Evolutionary conservation across 2,113 vertebrate species (phyloP).

Genomic region (Ondatra zibethicus): DNA sequence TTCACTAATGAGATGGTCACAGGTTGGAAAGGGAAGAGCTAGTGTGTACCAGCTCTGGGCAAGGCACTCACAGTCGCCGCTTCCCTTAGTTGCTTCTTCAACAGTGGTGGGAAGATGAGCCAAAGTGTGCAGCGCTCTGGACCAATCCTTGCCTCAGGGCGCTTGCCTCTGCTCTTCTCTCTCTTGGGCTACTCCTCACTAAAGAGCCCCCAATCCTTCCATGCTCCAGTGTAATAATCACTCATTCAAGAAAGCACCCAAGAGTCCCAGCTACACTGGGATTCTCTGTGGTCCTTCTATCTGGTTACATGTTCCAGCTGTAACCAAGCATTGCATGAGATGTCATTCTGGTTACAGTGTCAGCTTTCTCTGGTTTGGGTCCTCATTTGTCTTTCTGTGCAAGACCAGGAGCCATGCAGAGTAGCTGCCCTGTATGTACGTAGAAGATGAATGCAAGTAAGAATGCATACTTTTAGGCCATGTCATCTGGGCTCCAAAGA

Average conservation of each 20-base stretch:
- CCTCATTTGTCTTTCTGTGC: neutral
- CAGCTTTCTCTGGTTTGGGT: neutral
- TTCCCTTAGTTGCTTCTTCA: neutral
- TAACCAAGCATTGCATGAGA: fast-evolving
- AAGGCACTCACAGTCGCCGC: fast-evolving
- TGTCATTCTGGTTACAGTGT: neutral
- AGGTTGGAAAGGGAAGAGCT: neutral
- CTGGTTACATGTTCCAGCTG: too few relatives aligned
- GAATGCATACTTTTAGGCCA: neutral
- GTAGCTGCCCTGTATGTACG: too few relatives aligned
- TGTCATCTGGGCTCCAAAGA: neutral
- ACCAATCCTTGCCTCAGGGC: too few relatives aligned
- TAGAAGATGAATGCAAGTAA: too few relatives aligned
- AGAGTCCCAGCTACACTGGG: fast-evolving
- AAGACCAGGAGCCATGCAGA: neutral
- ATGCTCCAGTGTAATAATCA: neutral
- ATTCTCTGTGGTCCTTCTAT: neutral
- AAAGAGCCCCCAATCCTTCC: neutral
- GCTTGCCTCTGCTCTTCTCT: neutral
- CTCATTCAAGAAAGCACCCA: neutral
- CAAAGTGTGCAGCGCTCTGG: too few relatives aligned
- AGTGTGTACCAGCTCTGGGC: fast-evolving
- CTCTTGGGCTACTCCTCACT: neutral
- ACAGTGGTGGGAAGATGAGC: neutral
- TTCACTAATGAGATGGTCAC: neutral